These are phyloP conservation scores for Pollenia amentaria DNA, from an alignment of 2,888 invertebrate genomes.

Conservation along the genomic window DNA sequence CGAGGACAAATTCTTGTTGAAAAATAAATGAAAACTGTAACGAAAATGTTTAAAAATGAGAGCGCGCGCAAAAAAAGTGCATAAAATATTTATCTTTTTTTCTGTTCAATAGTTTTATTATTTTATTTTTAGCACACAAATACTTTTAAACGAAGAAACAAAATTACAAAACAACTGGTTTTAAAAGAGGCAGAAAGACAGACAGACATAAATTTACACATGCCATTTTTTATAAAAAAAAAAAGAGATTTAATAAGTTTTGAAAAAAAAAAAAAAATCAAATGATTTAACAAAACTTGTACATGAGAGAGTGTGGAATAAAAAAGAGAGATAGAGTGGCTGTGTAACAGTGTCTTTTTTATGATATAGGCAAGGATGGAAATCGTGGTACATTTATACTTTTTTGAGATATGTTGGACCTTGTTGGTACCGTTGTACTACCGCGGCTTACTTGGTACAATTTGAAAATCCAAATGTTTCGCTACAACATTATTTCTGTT, in stretches of 20 bases:
- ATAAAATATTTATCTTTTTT: slow-evolving; percentile 42
- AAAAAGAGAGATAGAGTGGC: too few relatives aligned
- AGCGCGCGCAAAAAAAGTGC: slow-evolving; percentile 47
- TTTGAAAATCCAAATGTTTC: too few relatives aligned
- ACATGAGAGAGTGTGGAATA: too few relatives aligned
- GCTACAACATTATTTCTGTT: too few relatives aligned
- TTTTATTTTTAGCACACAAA: slow-evolving; percentile 53
- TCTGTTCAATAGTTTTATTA: slow-evolving; percentile 42
- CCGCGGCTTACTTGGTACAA: too few relatives aligned
- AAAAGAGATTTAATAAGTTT: not conserved
- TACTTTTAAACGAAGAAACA: not conserved
- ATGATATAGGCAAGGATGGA: too few relatives aligned
- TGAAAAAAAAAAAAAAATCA: too few relatives aligned
- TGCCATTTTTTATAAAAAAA: not conserved
- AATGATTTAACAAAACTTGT: too few relatives aligned
- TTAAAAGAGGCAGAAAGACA: slow-evolving; percentile 4
- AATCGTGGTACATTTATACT: too few relatives aligned
- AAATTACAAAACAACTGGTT: slow-evolving; percentile 48
- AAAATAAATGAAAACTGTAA: slow-evolving; percentile 36
- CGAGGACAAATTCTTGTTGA: slow-evolving; percentile 71
- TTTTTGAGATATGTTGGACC: too few relatives aligned
- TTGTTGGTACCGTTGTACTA: too few relatives aligned
- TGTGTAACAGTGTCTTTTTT: not conserved
- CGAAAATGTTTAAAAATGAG: slow-evolving; percentile 51
- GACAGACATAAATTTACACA: slow-evolving; percentile 23